These are phyloP conservation scores for Lipophrys pholis DNA, from an alignment of 2,113 vertebrate genomes.

Conservation along the genomic window DNA sequence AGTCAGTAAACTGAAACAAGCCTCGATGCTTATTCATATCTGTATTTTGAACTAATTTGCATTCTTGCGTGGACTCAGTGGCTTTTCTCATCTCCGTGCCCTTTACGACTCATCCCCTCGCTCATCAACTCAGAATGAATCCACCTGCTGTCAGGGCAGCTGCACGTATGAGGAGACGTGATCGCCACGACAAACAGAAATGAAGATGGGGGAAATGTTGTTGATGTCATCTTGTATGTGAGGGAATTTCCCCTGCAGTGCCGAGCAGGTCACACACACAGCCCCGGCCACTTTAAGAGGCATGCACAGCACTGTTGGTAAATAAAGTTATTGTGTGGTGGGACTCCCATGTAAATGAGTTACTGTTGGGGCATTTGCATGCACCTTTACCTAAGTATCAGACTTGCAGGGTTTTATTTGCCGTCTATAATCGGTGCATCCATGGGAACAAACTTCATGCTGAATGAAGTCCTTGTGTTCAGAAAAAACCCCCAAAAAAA, in stretches of 20 bases:
- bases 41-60: background rate
- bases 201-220: slow-evolving; percentile 59
- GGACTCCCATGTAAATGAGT: slow-evolving; percentile 66
- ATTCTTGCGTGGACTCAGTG: background rate
- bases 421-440: background rate
- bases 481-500: background rate
- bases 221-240: slow-evolving; percentile 52
- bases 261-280: slow-evolving; percentile 40
- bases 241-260: slow-evolving; percentile 65
- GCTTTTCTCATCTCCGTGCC: slow-evolving; percentile 9
- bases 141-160: slow-evolving; percentile 21
- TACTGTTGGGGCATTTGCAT: slow-evolving; percentile 69
- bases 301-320: background rate
- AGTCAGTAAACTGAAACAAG: background rate
- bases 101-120: slow-evolving; percentile 39
- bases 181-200: slow-evolving; percentile 37
- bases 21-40: background rate
- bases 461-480: background rate
- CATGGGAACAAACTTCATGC: slow-evolving; percentile 1
- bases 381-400: slow-evolving; percentile 13
- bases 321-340: slow-evolving; percentile 3
- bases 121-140: slow-evolving; percentile 43
- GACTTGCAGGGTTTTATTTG: slow-evolving; percentile 4
- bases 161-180: background rate
- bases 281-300: background rate